Evolutionary conservation across 2,797 vertebrate genomes (phyloP).

Genomic region (Psittacula echo): DNA sequence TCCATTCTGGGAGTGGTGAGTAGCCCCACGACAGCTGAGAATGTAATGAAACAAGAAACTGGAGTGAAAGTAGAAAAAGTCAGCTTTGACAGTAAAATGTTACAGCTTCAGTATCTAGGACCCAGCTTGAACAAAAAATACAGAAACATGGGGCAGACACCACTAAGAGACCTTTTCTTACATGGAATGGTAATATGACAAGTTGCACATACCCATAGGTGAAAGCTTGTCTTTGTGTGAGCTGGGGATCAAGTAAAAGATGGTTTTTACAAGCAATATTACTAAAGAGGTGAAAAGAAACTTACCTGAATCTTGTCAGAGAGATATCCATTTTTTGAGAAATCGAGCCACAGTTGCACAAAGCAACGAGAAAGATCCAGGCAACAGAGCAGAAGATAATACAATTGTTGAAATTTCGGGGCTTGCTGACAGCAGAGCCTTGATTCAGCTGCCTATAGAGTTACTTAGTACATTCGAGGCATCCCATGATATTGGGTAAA

Average conservation of each 20-base stretch:
- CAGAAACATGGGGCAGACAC: neutral
- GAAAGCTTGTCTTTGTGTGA: neutral
- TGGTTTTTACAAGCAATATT: neutral
- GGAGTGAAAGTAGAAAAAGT: neutral
- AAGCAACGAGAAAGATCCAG: neutral
- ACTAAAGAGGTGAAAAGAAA: neutral
- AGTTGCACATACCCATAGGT: neutral
- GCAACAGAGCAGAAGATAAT: neutral
- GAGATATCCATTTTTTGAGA: neutral
- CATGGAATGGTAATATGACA: neutral
- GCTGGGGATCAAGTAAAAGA: neutral
- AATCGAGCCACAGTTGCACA: neutral
- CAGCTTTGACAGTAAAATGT: neutral
- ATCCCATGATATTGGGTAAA: neutral
- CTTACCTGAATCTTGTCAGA: neutral
- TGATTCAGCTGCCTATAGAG: neutral
- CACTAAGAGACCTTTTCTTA: neutral
- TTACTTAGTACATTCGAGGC: neutral
- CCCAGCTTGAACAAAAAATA: neutral
- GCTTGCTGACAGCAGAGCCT: neutral
- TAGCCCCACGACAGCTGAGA: neutral
- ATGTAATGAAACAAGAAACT: neutral
- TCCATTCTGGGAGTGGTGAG: neutral
- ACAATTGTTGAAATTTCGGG: neutral
- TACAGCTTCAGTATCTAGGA: neutral